Base-by-base conservation (phyloP, 2,888 invertebrate genomes). In the Cheilosia soror region DNA sequence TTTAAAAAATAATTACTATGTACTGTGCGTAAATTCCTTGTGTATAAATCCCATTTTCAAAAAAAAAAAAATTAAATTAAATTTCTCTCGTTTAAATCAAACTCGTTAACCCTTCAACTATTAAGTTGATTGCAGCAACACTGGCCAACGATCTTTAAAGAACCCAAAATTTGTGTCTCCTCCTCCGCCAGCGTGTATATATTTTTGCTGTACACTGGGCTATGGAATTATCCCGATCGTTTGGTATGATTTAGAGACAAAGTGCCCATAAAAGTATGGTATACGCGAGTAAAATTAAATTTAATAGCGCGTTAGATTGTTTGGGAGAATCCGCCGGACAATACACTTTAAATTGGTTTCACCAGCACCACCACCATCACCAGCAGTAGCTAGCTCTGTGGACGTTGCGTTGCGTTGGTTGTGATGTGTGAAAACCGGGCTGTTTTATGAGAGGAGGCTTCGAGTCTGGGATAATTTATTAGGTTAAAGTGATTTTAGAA, bases 81-180 rank as follows among this genome's bases (percentile, higher is more conserved):
- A 75, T 75, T 75, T 62, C 20, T 29, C 51, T 51, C 49, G 68
- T 68, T 65, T 69, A 58, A 83, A 79, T 84, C 83, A 84, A 69
- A 75, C 69, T 84, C 79, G 83, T 84, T 84, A 84, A 84, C 83
- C 83, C 83, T 84, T 69, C 68, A 65, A 75, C 83, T 73, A 72
- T 78, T 78, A 79, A 79, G 75, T 69, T 84, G 83, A 84, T 79
- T 77, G 77, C 62, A 60, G 77, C 62, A 60, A 31, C 49, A 58
- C 40, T 37, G 55, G 58, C 31, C 66, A 66, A 51, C 66, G 75
- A 66, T 66, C 75, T 66, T 76, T 76, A 40, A 33, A 29, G 25
- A 68, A 5, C 11, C 49, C 20, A 51, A 13, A 29, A 42, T n/a
- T 29, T 60, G 42, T 60, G n/a, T 42, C 53, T 68, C 53, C 66